Evolutionary conservation across 1,140 invertebrate genomes (phyloP), one percentile per base, ranked within the genome.

Genomic region (Latrodectus geometricus): DNA sequence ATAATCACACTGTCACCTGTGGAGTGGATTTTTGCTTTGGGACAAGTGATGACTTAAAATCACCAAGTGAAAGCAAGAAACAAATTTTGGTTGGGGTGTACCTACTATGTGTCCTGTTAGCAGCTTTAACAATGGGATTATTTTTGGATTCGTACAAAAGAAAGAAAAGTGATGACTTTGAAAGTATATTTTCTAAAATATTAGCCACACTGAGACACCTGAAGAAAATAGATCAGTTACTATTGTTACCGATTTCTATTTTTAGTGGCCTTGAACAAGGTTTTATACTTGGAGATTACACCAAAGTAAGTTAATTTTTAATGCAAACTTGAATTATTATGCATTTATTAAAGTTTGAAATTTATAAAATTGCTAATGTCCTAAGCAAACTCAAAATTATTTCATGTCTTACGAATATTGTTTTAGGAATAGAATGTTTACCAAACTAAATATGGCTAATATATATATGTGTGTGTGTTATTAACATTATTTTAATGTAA

Each of bases 251-350:
- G 0, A 94, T 99, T 82, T 99, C 98, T 0, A 92, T 99, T 54
- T 99, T 96, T 94, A 99, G 98, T 89, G 98, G 98, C 72, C 95
- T 99, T 93, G 97, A 99, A 91, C 97, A 99, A 91, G 97, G 96
- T 0, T 99, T 98, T 92, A 96, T 98, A 85, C 95, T 95, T 15
- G 96, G 97, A 68, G 97, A 99, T 89, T 99, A 96, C 90, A 98
- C 97, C 9, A 96, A 96, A 93, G 96, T 96, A 93, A 92, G 66
- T 73, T n/a, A 1, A n/a, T 14, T 15, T 74, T 15, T 21, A 23
- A 35, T 35, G 35, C 35, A 35, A 35, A 35, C 35, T 35, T 35
- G 35, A 35, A 3, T 35, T 35, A 35, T 35, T 35, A 35, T 35
- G 35, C 35, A 35, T 35, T 35, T 5, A 35, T 35, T 35, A 35